Conservation (phyloP, 35 echinoderm and acorn worm species). For the Lytechinus variegatus region DNA sequence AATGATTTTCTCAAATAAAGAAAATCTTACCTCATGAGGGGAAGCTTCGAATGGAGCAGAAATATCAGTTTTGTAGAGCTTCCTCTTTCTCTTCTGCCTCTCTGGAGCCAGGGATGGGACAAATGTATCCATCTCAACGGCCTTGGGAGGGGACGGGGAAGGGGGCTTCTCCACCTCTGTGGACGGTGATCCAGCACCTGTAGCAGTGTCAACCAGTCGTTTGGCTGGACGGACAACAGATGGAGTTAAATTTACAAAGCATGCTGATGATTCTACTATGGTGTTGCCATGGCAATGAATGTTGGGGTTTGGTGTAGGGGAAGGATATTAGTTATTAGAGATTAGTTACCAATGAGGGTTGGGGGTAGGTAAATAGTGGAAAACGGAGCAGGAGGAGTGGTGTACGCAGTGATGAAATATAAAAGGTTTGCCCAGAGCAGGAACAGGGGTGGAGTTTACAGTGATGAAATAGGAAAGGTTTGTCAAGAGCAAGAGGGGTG, state of each 20-base stretch:
- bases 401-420: too few species aligned
- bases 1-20: neutral
- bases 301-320: neutral
- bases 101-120: slow-evolving; percentile 30
- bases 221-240: slow-evolving; percentile 64
- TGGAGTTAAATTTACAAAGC: neutral
- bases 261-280: neutral
- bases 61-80: slow-evolving; percentile 90
- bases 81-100: slow-evolving; percentile 69
- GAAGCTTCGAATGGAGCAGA: slow-evolving; percentile 85
- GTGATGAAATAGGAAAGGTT: too few species aligned
- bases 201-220: slow-evolving; percentile 65
- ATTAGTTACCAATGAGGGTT: neutral
- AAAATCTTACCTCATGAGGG: slow-evolving; percentile 75
- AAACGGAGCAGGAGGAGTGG: neutral
- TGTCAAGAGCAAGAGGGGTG: too few species aligned
- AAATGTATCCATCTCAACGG: slow-evolving; percentile 41
- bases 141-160: slow-evolving; percentile 58
- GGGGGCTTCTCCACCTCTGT: slow-evolving; percentile 7
- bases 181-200: neutral
- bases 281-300: neutral
- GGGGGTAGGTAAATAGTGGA: neutral
- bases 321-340: neutral
- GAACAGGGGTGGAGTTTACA: too few species aligned
- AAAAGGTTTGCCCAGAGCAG: too few species aligned